Evolutionary conservation across 2,888 invertebrate genomes (phyloP).

Genomic region (Mantis religiosa): DNA sequence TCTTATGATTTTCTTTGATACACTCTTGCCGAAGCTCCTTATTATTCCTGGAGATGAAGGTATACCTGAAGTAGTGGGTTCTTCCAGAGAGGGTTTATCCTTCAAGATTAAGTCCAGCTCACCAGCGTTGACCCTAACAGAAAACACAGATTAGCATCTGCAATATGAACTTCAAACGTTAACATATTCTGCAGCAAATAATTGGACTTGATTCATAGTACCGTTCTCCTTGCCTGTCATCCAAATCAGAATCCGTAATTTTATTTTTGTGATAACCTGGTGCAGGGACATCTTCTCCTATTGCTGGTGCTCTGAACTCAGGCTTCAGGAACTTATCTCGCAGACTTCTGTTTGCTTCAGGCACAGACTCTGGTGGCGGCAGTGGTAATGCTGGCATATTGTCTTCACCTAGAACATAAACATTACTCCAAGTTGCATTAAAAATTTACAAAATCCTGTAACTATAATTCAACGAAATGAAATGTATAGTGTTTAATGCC

Average conservation of each 20-base stretch:
- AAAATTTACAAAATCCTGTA: too few relatives aligned
- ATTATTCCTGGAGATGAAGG: not conserved
- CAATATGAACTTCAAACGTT: too few relatives aligned
- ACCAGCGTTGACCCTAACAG: not conserved
- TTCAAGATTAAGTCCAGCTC: not conserved
- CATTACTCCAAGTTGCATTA: too few relatives aligned
- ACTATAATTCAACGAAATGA: too few relatives aligned
- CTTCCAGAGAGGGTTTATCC: not conserved
- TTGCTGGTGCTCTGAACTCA: not conserved
- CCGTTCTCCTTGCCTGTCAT: not conserved
- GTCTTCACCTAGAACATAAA: not conserved
- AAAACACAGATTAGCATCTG: not conserved
- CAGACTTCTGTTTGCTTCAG: not conserved
- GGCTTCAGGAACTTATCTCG: not conserved
- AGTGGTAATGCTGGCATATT: not conserved
- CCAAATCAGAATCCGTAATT: not conserved
- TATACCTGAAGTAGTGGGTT: not conserved
- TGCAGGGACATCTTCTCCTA: not conserved
- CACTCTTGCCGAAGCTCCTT: not conserved
- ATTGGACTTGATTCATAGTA: not conserved
- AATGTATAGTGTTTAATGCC: too few relatives aligned
- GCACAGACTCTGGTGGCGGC: not conserved
- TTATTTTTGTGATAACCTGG: not conserved
- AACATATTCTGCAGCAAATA: not conserved
- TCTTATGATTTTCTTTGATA: not conserved